phyloP scores from a whole-genome alignment of 2,888 invertebrate species.

The Dilophus febrilis region DNA sequence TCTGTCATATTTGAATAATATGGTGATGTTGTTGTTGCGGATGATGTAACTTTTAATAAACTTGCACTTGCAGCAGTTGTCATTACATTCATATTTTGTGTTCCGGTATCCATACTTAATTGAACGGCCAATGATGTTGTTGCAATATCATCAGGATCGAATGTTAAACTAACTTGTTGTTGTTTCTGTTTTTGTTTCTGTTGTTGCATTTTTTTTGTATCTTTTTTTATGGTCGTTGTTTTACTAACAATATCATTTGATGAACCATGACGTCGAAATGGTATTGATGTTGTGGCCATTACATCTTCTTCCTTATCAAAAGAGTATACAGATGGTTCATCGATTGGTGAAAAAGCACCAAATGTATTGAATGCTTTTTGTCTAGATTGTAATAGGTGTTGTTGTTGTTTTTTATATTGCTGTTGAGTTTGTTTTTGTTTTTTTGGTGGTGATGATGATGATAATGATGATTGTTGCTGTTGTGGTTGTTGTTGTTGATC shows the following conservation, averaged over 20 bases:
- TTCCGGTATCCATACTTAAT: conserved; percentile 35
- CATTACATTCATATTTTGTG: too few relatives aligned
- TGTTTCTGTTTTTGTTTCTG: conserved; percentile 12
- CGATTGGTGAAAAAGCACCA: conserved; percentile 45
- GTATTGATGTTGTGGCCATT: conserved; percentile 33
- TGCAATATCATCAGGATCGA: conserved; percentile 30
- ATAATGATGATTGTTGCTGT: conserved; percentile 9
- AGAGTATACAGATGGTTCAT: conserved; percentile 53
- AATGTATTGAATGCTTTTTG: too few relatives aligned
- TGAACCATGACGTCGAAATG: conserved; percentile 35
- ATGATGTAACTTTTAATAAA: too few relatives aligned
- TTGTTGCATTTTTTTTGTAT: too few relatives aligned
- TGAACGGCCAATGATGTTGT: conserved; percentile 36
- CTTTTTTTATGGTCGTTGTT: conserved; percentile 21
- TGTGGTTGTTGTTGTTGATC: background rate
- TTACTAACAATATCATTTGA: conserved; percentile 9
- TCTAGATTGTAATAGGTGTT: too few relatives aligned
- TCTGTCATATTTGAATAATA: too few relatives aligned
- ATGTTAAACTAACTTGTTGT: conserved; percentile 23
- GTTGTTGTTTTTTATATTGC: conserved; percentile 9
- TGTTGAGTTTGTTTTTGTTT: conserved; percentile 24
- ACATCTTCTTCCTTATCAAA: conserved; percentile 50
- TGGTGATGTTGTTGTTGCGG: too few relatives aligned
- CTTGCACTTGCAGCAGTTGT: too few relatives aligned
- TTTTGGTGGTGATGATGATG: conserved; percentile 27